Evolutionary conservation across 2,113 vertebrate genomes (phyloP).

Genomic region (Xenotilapia caudafasciata): DNA sequence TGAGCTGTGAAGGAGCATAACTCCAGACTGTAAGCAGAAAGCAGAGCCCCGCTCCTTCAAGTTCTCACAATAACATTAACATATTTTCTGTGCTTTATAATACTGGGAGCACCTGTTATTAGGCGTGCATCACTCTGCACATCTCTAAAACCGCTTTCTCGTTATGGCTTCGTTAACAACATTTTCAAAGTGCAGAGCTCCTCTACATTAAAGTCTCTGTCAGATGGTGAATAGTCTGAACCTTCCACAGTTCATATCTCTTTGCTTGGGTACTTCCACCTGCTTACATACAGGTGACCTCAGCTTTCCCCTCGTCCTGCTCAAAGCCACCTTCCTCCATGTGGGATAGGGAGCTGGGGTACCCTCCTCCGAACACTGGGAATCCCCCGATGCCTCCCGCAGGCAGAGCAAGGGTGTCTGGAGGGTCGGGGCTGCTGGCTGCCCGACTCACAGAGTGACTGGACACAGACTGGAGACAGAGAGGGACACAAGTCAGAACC

Average conservation of each 20-base stretch:
- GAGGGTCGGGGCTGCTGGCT: neutral
- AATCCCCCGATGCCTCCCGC: constrained; percentile 71
- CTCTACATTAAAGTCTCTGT: neutral
- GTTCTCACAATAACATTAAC: neutral
- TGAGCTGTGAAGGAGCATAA: neutral
- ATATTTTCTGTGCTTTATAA: neutral
- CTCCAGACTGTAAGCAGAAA: neutral
- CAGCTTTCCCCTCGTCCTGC: constrained; percentile 89
- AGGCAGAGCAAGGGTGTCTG: constrained; percentile 33
- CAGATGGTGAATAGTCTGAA: neutral
- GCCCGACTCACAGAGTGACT: constrained; percentile 45
- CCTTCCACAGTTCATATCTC: neutral
- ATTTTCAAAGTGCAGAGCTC: constrained; percentile 40
- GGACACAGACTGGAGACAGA: constrained; percentile 33
- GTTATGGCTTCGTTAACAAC: constrained; percentile 49
- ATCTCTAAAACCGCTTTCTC: neutral
- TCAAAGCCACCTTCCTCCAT: constrained; percentile 88
- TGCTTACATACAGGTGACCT: constrained; percentile 90
- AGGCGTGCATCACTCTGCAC: neutral
- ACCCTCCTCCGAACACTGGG: constrained; percentile 75
- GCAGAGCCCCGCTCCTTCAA: neutral
- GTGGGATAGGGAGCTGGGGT: constrained; percentile 76
- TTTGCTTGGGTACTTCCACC: neutral
- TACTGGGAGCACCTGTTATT: neutral
- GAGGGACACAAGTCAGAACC: neutral